phyloP scores from a whole-genome alignment of 1,140 invertebrate species.

The Holcopasites calliopsidis region DNA sequence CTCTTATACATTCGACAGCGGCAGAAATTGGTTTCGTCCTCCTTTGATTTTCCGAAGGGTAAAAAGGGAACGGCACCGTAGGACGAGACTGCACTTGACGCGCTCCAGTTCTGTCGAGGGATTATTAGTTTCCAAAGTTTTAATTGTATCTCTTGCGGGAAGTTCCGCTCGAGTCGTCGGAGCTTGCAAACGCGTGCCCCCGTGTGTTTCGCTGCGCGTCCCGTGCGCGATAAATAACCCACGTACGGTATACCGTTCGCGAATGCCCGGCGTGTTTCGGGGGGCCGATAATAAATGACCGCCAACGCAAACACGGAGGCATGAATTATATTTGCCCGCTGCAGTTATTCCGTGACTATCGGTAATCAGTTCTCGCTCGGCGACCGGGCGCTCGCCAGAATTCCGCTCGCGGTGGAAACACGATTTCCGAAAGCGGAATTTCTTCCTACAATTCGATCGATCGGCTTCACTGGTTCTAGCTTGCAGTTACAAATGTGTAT shows the following conservation, averaged over 20 bases:
- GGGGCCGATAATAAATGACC: constrained; percentile 33
- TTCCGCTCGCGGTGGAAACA: neutral
- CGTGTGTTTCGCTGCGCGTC: constrained; percentile 13
- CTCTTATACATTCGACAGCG: neutral
- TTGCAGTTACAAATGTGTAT: too few species aligned
- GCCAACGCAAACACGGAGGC: constrained; percentile 16
- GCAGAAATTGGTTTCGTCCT: neutral
- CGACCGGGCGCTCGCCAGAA: constrained; percentile 18
- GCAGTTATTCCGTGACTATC: constrained; percentile 35
- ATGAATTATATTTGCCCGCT: constrained; percentile 37
- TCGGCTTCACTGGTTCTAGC: too few species aligned
- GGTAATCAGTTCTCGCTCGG: constrained; percentile 37
- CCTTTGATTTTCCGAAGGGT: too few species aligned
- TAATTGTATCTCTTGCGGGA: neutral
- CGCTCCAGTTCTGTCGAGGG: too few species aligned
- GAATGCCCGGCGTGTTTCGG: constrained; percentile 6
- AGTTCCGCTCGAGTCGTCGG: neutral
- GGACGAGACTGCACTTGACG: too few species aligned
- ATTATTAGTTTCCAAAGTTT: neutral
- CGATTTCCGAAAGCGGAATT: neutral
- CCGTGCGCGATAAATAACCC: constrained; percentile 22
- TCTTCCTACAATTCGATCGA: neutral
- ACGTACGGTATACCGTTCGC: neutral
- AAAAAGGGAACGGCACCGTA: too few species aligned
- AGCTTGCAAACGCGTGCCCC: neutral